Conservation (phyloP, 2,888 invertebrate genomes). For the Clivina fossor region DNA sequence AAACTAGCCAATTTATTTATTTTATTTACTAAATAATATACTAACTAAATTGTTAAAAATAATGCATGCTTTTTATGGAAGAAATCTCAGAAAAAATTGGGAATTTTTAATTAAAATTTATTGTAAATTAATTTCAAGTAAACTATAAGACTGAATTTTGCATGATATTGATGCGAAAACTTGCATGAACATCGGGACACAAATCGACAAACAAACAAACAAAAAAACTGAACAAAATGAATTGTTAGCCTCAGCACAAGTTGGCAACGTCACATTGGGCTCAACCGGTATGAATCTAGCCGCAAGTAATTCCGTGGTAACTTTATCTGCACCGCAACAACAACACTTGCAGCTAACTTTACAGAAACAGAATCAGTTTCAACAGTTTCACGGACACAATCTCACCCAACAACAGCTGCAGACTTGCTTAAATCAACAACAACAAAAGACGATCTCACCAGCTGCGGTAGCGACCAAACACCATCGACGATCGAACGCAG, state of each 20-base stretch:
- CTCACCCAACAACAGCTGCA: conserved; percentile 39
- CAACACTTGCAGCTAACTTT: conserved; percentile 43
- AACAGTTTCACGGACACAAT: conserved; percentile 45
- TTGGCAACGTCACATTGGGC: conserved; percentile 42
- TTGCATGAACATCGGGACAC: background rate
- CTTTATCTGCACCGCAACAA: conserved; percentile 34
- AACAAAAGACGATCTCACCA: conserved; percentile 44
- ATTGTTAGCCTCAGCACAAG: conserved; percentile 47
- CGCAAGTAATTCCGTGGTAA: conserved; percentile 33
- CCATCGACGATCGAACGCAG: conserved; percentile 49
- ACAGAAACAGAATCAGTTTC: conserved; percentile 50
- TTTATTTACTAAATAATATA: no score
- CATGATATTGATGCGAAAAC: background rate
- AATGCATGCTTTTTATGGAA: no score
- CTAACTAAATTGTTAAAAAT: no score
- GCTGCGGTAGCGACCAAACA: conserved; percentile 46
- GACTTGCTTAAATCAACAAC: conserved; percentile 47
- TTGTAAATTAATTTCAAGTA: no score
- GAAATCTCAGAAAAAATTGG: no score
- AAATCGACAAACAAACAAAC: background rate
- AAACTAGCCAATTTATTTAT: no score
- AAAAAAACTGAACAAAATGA: conserved; percentile 40
- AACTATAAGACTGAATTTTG: no score
- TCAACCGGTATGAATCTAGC: conserved; percentile 24
- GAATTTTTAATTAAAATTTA: no score